phyloP scores from a whole-genome alignment of 1,140 invertebrate species.

The Branchinecta lindahli region DNA sequence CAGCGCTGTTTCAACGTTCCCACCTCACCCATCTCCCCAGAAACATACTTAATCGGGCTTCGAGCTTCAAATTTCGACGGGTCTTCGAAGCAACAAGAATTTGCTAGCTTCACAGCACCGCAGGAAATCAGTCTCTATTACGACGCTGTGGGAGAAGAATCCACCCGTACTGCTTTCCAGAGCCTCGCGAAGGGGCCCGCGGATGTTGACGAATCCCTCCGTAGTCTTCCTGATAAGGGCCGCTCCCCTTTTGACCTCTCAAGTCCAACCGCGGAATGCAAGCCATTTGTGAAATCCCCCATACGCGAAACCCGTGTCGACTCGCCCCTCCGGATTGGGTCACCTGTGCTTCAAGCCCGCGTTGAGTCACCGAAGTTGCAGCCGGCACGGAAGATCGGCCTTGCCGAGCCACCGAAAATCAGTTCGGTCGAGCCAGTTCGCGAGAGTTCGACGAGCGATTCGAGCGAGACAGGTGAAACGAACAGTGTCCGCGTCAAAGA shows the following conservation, averaged over 20 bases:
- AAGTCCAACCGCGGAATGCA: not conserved
- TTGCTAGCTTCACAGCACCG: not conserved
- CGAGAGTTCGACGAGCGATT: not conserved
- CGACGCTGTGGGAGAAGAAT: slow-evolving; percentile 19
- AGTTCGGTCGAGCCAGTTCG: not conserved
- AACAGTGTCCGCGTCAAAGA: slow-evolving; percentile 3
- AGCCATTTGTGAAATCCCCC: not conserved
- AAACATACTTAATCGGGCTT: not conserved
- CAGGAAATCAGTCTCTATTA: slow-evolving; percentile 18
- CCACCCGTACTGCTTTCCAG: slow-evolving; percentile 15
- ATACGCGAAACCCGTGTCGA: too few species aligned
- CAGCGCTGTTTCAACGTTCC: not conserved
- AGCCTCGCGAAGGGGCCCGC: not conserved
- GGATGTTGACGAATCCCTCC: not conserved
- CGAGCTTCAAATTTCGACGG: not conserved
- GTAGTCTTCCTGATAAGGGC: not conserved
- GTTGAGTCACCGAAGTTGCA: too few species aligned
- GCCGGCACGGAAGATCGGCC: not conserved
- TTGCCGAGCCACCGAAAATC: not conserved
- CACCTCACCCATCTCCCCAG: not conserved
- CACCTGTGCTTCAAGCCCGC: too few species aligned
- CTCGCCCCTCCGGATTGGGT: too few species aligned
- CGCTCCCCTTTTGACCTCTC: not conserved
- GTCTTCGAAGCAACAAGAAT: not conserved
- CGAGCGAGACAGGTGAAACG: not conserved